Percentiles rank a stretch among this genome's conserved stretches.
Conservation (phyloP, 37 sponge, comb jelly and placozoan species). For the Oscarella lobularis region DNA sequence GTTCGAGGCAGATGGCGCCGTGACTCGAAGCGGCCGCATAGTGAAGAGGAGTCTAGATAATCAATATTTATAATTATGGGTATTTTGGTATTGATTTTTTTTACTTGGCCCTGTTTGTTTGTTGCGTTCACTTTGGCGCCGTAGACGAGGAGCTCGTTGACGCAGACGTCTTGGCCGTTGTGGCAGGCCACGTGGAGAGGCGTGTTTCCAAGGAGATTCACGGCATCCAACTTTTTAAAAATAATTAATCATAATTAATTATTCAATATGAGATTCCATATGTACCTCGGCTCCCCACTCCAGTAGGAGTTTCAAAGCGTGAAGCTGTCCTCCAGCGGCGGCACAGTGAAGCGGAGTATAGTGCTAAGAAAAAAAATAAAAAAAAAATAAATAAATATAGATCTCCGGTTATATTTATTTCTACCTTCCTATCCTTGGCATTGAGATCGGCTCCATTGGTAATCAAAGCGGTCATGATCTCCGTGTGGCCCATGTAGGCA, state of each 20-base stretch:
- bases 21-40: conserved; percentile 73
- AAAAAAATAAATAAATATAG: neutral
- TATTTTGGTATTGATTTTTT: too few species aligned
- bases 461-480: neutral
- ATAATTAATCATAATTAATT: neutral
- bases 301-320: conserved; percentile 57
- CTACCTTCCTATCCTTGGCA: neutral
- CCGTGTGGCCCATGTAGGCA: conserved; percentile 49
- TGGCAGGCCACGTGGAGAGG: conserved; percentile 85
- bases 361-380: conserved; percentile 2
- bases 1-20: conserved; percentile 73
- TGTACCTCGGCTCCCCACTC: conserved; percentile 64
- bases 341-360: conserved; percentile 76
- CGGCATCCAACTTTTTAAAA: conserved; percentile 37
- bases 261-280: neutral
- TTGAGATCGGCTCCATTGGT: neutral
- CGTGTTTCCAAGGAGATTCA: conserved; percentile 50
- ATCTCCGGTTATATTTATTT: neutral
- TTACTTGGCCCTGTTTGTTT: conserved; percentile 66
- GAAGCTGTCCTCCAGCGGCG: conserved; percentile 68
- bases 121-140: conserved; percentile 37
- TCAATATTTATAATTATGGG: neutral
- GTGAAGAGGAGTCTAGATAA: conserved; percentile 68
- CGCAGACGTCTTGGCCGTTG: conserved; percentile 76
- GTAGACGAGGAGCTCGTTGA: conserved; percentile 52